Base-by-base conservation (phyloP, 2,888 invertebrate species). In the Clepsis dumicolana region DNA sequence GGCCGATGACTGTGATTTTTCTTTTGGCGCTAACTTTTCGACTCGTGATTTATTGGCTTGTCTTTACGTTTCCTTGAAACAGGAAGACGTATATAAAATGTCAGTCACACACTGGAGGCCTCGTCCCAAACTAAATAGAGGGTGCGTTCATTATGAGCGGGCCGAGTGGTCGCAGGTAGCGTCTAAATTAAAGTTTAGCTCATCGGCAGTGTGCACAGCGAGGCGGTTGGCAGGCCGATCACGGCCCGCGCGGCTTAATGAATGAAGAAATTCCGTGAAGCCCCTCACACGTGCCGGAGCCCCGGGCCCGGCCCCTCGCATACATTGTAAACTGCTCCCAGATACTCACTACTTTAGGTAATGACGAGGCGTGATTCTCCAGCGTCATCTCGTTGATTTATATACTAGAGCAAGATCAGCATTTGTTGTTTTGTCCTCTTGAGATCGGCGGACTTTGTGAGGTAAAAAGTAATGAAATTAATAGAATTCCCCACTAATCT, bases 1-100 rank as follows among this genome's bases (percentile, higher is more conserved):
- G 87, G 86, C 83, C 87, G 83, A 90, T 93, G 93, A 93, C 90
- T 91, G 88, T 87, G 87, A 90, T 90, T 93, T 92, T 93, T 92
- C 88, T 85, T 85, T 86, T 77, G 78, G 74, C 78, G 78, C 78
- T 73, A 88, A 87, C 84, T 89, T 90, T 85, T 81, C 72, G 78
- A 77, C 80, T 82, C 70, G 86, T 92, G 92, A 93, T 93, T 93
- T 91, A 92, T 92, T 87, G 86, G 84, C 80, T 77, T 64, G 64
- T 63, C 59, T 71, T 57, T 69, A 71, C 73, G 75, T 53, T 38
- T 24, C n/a, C 16, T 64, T 53, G 27, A 54, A 61, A 54, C 41
- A 38, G 65, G 69, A 63, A 38, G 77, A 73, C 75, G 77, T 80
- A 83, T 83, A 81, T 82, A 86, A 88, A 87, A 87, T 81, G 88